phyloP scores from a whole-genome alignment of 37 sponge, comb jelly and placozoan species.

The Aplysina aerophoba region DNA sequence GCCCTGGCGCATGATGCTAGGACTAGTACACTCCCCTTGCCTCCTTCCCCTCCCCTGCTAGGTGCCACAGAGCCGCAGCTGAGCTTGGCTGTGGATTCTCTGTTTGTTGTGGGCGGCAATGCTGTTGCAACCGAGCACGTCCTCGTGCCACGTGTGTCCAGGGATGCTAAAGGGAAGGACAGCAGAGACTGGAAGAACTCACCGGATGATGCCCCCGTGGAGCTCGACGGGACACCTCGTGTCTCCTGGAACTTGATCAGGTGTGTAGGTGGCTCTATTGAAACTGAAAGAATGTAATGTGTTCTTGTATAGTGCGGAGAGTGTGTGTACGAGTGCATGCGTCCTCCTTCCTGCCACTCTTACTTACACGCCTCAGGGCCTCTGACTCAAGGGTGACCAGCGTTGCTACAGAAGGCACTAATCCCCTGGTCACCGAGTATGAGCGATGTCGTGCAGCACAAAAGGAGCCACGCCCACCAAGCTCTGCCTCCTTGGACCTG shows the following conservation, averaged over 20 bases:
- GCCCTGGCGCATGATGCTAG: too few species aligned
- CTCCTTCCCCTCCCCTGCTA: neutral
- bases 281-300: neutral
- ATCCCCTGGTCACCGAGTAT: neutral
- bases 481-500: constrained; percentile 10
- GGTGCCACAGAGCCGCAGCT: constrained; percentile 28
- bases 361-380: neutral
- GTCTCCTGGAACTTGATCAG: constrained; percentile 73
- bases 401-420: neutral
- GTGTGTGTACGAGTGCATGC: neutral
- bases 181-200: neutral
- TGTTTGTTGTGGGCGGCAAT: constrained; percentile 66
- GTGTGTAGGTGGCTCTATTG: constrained; percentile 14
- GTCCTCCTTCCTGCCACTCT: neutral
- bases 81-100: constrained; percentile 38
- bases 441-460: neutral
- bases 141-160: constrained; percentile 44
- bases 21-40: too few species aligned
- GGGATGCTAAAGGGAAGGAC: constrained; percentile 53
- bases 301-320: neutral
- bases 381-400: neutral
- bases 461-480: too few species aligned
- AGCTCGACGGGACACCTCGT: constrained; percentile 51
- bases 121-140: constrained; percentile 51
- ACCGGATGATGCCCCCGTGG: constrained; percentile 77